Conservation (phyloP, 2,797 vertebrate genomes). For the Clamator glandarius region DNA sequence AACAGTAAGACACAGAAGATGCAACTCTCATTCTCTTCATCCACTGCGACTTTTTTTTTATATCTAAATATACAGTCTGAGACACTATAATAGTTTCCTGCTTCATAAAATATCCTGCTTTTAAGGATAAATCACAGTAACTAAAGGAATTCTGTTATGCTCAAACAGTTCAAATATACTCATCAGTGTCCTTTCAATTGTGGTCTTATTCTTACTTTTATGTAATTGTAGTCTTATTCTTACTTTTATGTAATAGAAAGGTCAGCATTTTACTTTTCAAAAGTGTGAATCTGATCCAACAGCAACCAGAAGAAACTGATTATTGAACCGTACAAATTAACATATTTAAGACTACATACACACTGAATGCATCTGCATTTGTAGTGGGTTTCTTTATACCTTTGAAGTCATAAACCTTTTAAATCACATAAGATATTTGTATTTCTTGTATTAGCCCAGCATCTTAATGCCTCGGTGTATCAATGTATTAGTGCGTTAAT, state of each 20-base stretch:
- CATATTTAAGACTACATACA: background rate
- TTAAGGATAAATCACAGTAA: slow-evolving; percentile 16
- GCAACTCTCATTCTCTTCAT: background rate
- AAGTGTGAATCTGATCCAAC: background rate
- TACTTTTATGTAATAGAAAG: background rate
- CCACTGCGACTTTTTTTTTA: background rate
- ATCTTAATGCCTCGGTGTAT: background rate
- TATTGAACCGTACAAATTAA: background rate
- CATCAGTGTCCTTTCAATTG: background rate
- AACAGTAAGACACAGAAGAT: background rate
- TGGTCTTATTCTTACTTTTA: slow-evolving; percentile 31
- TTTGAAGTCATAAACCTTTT: background rate
- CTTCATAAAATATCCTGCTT: slow-evolving; percentile 2
- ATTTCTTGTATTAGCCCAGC: background rate
- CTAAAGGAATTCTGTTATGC: slow-evolving; percentile 14
- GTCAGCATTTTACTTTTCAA: background rate
- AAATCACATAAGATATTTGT: background rate
- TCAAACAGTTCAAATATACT: background rate
- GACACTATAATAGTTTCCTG: background rate
- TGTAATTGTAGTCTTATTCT: slow-evolving; percentile 2
- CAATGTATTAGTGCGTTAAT: background rate
- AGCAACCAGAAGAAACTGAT: background rate
- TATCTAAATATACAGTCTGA: background rate
- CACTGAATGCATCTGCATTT: background rate
- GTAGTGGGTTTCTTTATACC: background rate